Evolutionary conservation across 1,140 invertebrate genomes (phyloP).

Genomic region (Bilobella aurantiaca): DNA sequence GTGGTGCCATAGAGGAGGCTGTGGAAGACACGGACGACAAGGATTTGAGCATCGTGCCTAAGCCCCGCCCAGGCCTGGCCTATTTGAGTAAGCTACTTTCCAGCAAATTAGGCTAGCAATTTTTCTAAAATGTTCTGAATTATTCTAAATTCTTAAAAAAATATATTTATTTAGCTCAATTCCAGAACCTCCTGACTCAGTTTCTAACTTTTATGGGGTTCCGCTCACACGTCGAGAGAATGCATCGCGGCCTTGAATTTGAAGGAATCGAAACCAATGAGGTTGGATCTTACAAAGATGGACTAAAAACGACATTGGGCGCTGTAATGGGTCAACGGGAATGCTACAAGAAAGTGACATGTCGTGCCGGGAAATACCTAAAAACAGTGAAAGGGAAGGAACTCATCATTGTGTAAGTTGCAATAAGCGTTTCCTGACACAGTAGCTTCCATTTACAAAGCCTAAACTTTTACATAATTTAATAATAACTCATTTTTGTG

Average conservation of each 20-base stretch:
- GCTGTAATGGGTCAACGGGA: conserved; percentile 27
- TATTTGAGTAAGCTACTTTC: conserved; percentile 1
- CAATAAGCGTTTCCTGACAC: no score
- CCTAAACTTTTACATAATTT: no score
- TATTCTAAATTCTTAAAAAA: not conserved
- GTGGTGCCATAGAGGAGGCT: not conserved
- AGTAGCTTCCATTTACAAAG: no score
- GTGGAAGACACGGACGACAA: not conserved
- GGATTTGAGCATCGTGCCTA: not conserved
- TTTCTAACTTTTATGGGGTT: not conserved
- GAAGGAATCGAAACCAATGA: not conserved
- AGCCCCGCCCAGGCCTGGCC: not conserved
- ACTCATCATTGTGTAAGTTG: conserved; percentile 32
- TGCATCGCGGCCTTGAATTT: not conserved
- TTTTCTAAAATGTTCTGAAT: no score
- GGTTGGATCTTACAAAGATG: conserved; percentile 11
- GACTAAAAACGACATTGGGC: conserved; percentile 28
- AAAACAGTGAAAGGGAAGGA: conserved; percentile 27
- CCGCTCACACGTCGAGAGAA: not conserved
- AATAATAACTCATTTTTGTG: no score
- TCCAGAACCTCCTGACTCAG: not conserved
- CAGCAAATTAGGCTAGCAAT: no score
- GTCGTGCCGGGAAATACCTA: conserved; percentile 27
- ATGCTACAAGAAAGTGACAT: conserved; percentile 25
- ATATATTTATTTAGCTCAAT: not conserved